Base-by-base conservation (phyloP, 2,888 invertebrate species). In the Cybosia mesomella region DNA sequence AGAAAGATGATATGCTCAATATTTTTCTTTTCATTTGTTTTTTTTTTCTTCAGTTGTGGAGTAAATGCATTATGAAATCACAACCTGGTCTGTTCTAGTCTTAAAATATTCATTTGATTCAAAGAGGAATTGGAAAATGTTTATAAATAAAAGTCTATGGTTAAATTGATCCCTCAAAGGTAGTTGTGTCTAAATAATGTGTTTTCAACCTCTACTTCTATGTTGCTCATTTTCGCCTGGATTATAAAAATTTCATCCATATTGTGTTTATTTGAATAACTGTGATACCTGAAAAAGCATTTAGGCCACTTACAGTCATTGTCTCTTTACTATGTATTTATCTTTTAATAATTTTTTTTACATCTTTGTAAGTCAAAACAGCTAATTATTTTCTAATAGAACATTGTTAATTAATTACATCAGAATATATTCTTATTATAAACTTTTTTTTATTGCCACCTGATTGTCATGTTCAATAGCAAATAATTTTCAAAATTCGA, bases 161-260 rank as follows among this genome's bases (percentile, higher is more conserved):
- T 84, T 92, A 92, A 92, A 92, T 93, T 93, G 93, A 90, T 93
- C 93, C 93, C 89, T 85, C 80, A 84, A 82, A 89, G 88, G 88
- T 90, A 91, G 89, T 88, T 84, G 82, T 82, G 71, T 81, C 83
- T 75, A 76, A 71, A 72, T 73, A 66, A 63, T 76, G 62, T 76
- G 80, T 82, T 80, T 68, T 75, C 70, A 70, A 76, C 73, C 58
- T 76, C 71, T 74, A 59, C 73, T 77, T 76, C 77, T 76, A 64
- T 66, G 77, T 76, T 79, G 68, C 76, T 77, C 79, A 73, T 49
- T 79, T 76, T 70, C 66, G 74, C 70, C 61, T 64, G 66, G 69
- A 59, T 72, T 61, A 64, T 39, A 73, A 69, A 68, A 71, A 68
- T 68, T 74, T 68, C 76, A 76, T 82, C 80, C 82, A 82, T 81